Percentiles rank a stretch among this genome's conserved stretches.
phyloP scores from a whole-genome alignment of 1,140 invertebrate species.

The Ips nitidus region DNA sequence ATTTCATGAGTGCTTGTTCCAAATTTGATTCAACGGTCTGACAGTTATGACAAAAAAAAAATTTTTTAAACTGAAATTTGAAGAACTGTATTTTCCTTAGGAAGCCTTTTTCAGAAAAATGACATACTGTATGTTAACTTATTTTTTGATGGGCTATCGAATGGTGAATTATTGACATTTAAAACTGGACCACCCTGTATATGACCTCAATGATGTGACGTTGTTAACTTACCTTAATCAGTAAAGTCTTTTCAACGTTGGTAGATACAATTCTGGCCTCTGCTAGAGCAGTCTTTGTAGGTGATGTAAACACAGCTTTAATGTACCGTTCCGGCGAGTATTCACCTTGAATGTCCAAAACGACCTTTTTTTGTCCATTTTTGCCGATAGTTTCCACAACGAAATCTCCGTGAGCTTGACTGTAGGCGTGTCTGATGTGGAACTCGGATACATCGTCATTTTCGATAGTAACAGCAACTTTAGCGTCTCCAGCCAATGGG shows the following conservation, averaged over 20 bases:
- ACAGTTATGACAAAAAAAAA: too few species aligned
- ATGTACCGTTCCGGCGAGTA: conserved; percentile 56
- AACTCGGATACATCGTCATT: conserved; percentile 68
- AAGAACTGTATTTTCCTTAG: too few species aligned
- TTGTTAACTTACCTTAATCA: conserved; percentile 49
- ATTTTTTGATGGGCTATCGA: too few species aligned
- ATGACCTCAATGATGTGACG: too few species aligned
- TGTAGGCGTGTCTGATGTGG: conserved; percentile 57
- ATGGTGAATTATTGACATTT: too few species aligned
- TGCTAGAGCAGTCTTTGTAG: conserved; percentile 58
- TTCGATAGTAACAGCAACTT: conserved; percentile 60
- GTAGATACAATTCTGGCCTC: conserved; percentile 59
- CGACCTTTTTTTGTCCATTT: conserved; percentile 61
- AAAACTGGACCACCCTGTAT: too few species aligned
- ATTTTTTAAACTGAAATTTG: too few species aligned
- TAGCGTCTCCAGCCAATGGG: conserved; percentile 65
- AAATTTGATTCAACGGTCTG: too few species aligned
- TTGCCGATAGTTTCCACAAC: conserved; percentile 71
- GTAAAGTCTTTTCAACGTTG: conserved; percentile 58
- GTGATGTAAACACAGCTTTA: conserved; percentile 58
- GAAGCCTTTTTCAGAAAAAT: too few species aligned
- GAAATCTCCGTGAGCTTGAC: conserved; percentile 56
- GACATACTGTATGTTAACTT: too few species aligned
- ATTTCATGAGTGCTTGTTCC: too few species aligned
- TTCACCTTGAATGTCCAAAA: conserved; percentile 56